Evolutionary conservation across 2,888 invertebrate species (phyloP).

Genomic region (Acrobasis suavella): DNA sequence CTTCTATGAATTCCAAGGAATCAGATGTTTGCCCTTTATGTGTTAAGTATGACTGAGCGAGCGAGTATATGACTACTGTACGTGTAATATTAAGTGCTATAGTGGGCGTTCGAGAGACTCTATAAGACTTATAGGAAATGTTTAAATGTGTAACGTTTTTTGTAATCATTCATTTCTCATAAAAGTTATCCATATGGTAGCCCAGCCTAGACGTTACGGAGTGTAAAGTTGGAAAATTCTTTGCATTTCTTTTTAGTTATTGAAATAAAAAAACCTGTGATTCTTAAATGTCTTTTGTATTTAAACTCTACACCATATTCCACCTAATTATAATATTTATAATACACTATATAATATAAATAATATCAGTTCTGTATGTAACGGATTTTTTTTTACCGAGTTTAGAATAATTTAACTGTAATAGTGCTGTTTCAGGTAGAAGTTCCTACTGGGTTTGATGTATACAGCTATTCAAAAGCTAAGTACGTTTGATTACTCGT

Average conservation of each 20-base stretch:
- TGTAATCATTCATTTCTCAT: conserved; percentile 79
- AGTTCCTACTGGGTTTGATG: no score
- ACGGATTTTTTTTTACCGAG: no score
- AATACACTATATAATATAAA: no score
- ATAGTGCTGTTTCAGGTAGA: no score
- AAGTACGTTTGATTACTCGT: no score
- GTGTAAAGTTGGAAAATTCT: conserved; percentile 75
- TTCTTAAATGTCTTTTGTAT: conserved; percentile 61
- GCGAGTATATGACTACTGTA: conserved; percentile 50
- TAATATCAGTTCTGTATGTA: no score
- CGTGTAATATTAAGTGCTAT: conserved; percentile 74
- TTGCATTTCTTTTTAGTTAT: conserved; percentile 81
- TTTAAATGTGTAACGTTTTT: conserved; percentile 79
- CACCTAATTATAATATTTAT: no score
- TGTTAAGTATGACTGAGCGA: conserved; percentile 59
- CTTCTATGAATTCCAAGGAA: conserved; percentile 53
- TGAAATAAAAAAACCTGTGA: conserved; percentile 79
- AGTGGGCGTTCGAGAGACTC: conserved; percentile 73
- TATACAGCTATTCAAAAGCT: no score
- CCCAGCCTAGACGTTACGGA: conserved; percentile 71
- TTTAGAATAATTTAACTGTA: no score
- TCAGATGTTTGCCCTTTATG: conserved; percentile 46
- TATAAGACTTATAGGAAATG: conserved; percentile 81
- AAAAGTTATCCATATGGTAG: conserved; percentile 75
- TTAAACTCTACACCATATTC: neutral